Evolutionary conservation across 2,888 invertebrate species (phyloP), one percentile per base, ranked within the genome.

Genomic region (Drosophila prolongata): DNA sequence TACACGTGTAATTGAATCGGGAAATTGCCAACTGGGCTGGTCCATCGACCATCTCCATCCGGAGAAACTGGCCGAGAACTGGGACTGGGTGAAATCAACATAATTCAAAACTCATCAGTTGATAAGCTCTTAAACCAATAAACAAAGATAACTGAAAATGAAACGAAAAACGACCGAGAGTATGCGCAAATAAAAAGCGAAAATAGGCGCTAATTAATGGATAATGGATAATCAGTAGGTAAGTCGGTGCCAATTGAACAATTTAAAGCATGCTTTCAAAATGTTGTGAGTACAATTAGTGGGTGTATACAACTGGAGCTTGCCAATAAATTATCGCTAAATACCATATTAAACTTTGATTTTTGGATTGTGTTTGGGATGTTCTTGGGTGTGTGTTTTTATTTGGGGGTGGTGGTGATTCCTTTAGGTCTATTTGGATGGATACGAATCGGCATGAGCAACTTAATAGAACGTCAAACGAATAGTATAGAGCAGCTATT

Each of bases 261-360:
- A 65, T 79, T 69, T 38, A 80, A 84, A 67, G 58, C 79, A 79
- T 81, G 81, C 81, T 57, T 54, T 40, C 79, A 82, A 54, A 80
- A 61, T 74, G 67, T 60, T n/a, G 66, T 34, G 53, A 44, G 30
- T 40, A 67, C 53, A 75, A 60, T 40, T 59, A 78, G 43, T 70
- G 38, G 66, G 35, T 46, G 61, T 38, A 55, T 40, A 19, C 61
- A 62, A 58, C 57, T 67, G 52, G 9, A 65, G 65, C 68, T 73
- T 65, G 75, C 80, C 75, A 83, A 83, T 74, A 74, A 54, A 73
- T 55, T 43, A 43, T 57, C 40, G 38, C 74, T 59, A 66, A 69
- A 61, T 74, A 73, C 73, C 50, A 68, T 47, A 44, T 49, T 52
- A 11, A 60, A 69, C 35, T 53, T 27, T 40, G 47, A 37, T 47